Conservation (phyloP, 2,888 invertebrate genomes). For the Scaptomyza flava region DNA sequence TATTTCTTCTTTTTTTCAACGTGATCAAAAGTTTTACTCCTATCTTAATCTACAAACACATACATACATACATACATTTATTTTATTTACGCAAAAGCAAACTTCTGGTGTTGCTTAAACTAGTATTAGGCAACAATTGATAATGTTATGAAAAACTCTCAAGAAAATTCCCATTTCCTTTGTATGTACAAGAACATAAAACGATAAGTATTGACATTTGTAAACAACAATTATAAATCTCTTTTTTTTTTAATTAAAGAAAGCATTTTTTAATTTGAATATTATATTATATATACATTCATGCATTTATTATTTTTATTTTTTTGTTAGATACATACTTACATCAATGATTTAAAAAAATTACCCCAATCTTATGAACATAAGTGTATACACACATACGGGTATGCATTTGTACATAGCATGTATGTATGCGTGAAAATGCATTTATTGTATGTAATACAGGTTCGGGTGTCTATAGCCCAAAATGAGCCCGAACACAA, state of each 20-base stretch:
- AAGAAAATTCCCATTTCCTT: not conserved
- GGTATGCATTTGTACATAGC: constrained; percentile 8
- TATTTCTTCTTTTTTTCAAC: constrained; percentile 27
- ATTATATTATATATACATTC: not conserved
- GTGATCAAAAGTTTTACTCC: not conserved
- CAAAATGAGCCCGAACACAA: constrained; percentile 36
- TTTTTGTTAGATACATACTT: constrained; percentile 8
- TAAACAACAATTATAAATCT: not conserved
- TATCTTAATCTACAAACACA: constrained; percentile 19
- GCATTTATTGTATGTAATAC: constrained; percentile 49
- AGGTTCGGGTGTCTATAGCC: constrained; percentile 46
- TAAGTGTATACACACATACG: constrained; percentile 29
- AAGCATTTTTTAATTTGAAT: not conserved
- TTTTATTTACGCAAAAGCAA: not conserved
- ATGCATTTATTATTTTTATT: not conserved
- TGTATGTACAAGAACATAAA: too few relatives aligned
- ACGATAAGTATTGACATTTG: not conserved
- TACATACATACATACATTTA: constrained; percentile 5
- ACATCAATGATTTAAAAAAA: constrained; percentile 36
- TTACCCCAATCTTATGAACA: constrained; percentile 38
- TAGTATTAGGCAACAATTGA: not conserved
- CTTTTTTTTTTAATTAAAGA: not conserved
- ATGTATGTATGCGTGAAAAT: constrained; percentile 30
- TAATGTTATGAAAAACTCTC: not conserved
- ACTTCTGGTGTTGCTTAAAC: not conserved